Conservation (phyloP, 35 echinoderm and acorn worm species). For the Eucidaris tribuloides region DNA sequence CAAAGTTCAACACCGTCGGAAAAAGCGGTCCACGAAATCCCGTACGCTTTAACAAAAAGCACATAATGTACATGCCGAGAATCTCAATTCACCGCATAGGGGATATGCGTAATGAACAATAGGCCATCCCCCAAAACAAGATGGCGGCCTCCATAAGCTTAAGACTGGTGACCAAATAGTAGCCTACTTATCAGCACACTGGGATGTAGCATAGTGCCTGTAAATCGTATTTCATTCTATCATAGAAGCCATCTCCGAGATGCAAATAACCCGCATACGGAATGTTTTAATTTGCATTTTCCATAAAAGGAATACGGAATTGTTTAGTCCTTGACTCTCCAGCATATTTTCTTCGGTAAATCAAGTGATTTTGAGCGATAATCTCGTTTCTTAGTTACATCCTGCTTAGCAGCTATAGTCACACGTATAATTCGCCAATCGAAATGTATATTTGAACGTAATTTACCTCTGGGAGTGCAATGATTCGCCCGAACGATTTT, state of each 20-base stretch:
- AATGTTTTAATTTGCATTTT: conserved; percentile 13
- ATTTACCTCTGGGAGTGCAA: no score
- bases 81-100: conserved; percentile 53
- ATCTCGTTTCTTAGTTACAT: no score
- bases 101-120: conserved; percentile 56
- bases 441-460: no score
- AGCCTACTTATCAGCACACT: background rate
- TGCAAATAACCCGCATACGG: conserved; percentile 15
- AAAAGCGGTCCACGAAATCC: conserved; percentile 60
- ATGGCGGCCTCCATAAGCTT: conserved; percentile 58
- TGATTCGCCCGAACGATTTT: no score
- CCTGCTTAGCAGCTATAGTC: no score
- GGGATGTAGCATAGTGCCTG: background rate
- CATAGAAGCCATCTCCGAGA: background rate
- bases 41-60: conserved; percentile 62
- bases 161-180: conserved; percentile 1
- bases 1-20: conserved; percentile 68
- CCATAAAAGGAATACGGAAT: conserved; percentile 20
- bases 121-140: conserved; percentile 11
- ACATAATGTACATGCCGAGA: conserved; percentile 36
- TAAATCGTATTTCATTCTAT: background rate
- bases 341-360: background rate
- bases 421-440: no score
- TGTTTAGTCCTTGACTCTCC: background rate
- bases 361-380: conserved; percentile 1